Conservation (phyloP, 1,140 invertebrate species). For the Eciton burchellii region DNA sequence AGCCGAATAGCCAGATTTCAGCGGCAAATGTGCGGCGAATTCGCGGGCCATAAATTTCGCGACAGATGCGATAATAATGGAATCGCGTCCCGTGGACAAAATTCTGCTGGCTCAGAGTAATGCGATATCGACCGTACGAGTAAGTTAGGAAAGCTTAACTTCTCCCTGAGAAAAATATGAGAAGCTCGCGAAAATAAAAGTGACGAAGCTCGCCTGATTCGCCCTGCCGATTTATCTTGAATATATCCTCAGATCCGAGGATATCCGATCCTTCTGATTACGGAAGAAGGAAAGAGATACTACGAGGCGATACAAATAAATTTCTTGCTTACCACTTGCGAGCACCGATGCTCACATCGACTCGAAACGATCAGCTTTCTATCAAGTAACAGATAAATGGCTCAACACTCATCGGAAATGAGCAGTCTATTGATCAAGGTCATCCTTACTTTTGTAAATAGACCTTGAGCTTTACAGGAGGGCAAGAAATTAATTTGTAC, state of each 20-base stretch:
- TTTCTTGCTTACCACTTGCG: too few relatives aligned
- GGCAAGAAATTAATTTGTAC: too few relatives aligned
- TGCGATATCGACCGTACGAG: conserved; percentile 29
- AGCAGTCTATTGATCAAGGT: too few relatives aligned
- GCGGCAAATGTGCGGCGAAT: conserved; percentile 10
- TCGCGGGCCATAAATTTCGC: conserved; percentile 15
- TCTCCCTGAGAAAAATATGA: conserved; percentile 20
- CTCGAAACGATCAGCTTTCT: too few relatives aligned
- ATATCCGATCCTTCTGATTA: too few relatives aligned
- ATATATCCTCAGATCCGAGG: not conserved
- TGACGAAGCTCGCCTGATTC: not conserved
- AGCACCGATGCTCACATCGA: too few relatives aligned
- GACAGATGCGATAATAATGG: conserved; percentile 5
- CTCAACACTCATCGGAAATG: too few relatives aligned
- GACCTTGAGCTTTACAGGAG: too few relatives aligned
- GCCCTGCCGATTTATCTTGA: conserved; percentile 2
- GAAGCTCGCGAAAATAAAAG: not conserved
- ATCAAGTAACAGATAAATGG: too few relatives aligned
- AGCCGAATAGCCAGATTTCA: conserved; percentile 5
- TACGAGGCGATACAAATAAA: too few relatives aligned
- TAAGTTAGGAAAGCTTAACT: conserved; percentile 27
- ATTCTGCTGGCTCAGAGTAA: conserved; percentile 9
- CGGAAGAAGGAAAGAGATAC: too few relatives aligned
- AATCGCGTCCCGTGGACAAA: not conserved
- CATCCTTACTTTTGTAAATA: too few relatives aligned